Conservation (phyloP, 2,113 vertebrate species). For the Hydrochoerus hydrochaeris region DNA sequence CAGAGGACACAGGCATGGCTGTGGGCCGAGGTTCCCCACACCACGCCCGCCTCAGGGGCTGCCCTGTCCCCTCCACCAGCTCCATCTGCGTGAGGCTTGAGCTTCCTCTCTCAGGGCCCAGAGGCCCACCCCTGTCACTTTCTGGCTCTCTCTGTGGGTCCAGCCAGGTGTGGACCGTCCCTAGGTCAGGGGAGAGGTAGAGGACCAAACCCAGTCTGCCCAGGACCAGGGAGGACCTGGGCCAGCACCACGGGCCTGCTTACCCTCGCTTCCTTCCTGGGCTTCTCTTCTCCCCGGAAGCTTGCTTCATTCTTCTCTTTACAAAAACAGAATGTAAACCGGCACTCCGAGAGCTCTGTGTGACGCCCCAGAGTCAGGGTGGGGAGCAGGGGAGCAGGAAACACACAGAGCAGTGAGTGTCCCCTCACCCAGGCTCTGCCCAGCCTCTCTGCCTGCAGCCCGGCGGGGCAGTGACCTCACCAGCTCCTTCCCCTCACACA, state of each 20-base stretch:
- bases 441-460: neutral
- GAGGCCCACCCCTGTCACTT: neutral
- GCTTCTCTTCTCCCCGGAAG: neutral
- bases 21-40: neutral
- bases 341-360: neutral
- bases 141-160: too few species aligned
- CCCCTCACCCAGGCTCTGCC: neutral
- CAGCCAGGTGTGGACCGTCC: neutral
- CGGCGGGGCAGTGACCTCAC: neutral
- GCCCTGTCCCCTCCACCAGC: too few species aligned
- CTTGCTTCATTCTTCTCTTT: neutral
- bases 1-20: neutral
- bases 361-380: neutral
- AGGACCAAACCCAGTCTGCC: rapidly evolving
- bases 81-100: rapidly evolving
- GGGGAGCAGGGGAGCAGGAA: neutral
- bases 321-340: constrained; percentile 28
- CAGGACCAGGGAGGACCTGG: neutral
- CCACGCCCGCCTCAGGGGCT: rapidly evolving
- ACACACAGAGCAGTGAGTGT: neutral
- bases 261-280: neutral
- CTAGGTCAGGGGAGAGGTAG: neutral
- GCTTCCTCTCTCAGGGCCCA: neutral
- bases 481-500: too few species aligned
- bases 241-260: rapidly evolving